A percentile compares a stretch with the other conserved stretches of the same genome.
phyloP scores from a whole-genome alignment of 2,113 vertebrate genomes.

The Paradoxurus hermaphroditus region DNA sequence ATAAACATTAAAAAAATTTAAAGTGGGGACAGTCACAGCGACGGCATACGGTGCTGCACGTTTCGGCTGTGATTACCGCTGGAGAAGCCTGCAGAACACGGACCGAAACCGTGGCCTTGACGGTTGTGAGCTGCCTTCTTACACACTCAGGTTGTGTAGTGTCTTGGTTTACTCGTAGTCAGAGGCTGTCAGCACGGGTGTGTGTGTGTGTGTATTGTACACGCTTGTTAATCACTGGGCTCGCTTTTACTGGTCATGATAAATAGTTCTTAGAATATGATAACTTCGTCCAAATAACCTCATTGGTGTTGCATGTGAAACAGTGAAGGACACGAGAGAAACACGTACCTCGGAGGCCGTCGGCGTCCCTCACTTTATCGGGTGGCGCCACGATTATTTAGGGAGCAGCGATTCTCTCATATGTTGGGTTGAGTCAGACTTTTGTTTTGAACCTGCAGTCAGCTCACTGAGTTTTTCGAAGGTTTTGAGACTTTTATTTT shows the following conservation, averaged over 20 bases:
- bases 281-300: neutral
- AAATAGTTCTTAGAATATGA: neutral
- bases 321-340: neutral
- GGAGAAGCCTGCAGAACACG: neutral
- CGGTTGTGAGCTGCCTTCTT: rapidly evolving
- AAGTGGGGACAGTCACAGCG: neutral
- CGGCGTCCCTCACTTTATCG: neutral
- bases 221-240: neutral
- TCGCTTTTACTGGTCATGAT: neutral
- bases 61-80: neutral
- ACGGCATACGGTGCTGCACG: rapidly evolving
- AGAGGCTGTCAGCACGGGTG: neutral
- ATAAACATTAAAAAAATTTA: no score
- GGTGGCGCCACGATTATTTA: neutral
- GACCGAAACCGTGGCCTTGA: neutral
- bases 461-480: neutral
- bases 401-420: neutral
- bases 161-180: neutral
- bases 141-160: neutral
- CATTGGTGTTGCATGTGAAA: neutral
- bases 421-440: neutral
- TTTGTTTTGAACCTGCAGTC: neutral
- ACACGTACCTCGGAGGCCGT: rapidly evolving
- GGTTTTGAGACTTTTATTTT: neutral
- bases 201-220: rapidly evolving